Evolutionary conservation across 2,797 vertebrate species (phyloP), one percentile per base, ranked within the genome.

Genomic region (Takifugu rubripes): DNA sequence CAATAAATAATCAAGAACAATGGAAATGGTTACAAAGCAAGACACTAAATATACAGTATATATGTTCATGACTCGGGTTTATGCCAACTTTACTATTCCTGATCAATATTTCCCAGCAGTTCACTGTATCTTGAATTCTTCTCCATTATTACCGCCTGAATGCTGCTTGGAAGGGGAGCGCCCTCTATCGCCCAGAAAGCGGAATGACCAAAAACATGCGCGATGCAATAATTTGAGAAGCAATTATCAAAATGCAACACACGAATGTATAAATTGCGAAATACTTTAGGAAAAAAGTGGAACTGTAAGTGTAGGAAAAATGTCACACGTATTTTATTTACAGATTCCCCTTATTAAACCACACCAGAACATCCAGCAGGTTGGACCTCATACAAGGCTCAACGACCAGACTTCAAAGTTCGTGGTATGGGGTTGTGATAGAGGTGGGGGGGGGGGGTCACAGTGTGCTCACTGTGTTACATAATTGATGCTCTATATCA

Each of bases 401-500:
- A 40, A 40, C 36, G 10, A 14, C 11, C 10, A 1, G 12, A 14
- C 36, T 21, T 46, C 59, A 51, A 60, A 70, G 61, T 75, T 84
- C 51, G 70, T 64, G 51, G 61, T 60, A 70, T 49, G 61, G 50
- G 52, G 29, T 48, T 67, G 72, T 54, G 5, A 48, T 45, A 36
- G 24, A 49, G 54, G 36, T 29, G 74, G 73, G 54, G 56, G 70
- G 29, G 29, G 31, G 7, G 21, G 21, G 21, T 68, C 68, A 54
- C 58, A 74, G 66, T 75, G 63, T 68, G 59, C 72, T 66, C 51
- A 5, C 61, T 64, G 60, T 68, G 63, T 68, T 90, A 58, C 83
- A 91, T 91, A 81, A 91, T 90, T 88, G 33, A 91, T 87, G 82
- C 61, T 68, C 71, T 66, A 83, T 88, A 90, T 89, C 85, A 84